A percentile compares a stretch with the other conserved stretches of the same genome.
phyloP scores from a whole-genome alignment of 2,113 vertebrate genomes.

The Cheirogaleus medius region DNA sequence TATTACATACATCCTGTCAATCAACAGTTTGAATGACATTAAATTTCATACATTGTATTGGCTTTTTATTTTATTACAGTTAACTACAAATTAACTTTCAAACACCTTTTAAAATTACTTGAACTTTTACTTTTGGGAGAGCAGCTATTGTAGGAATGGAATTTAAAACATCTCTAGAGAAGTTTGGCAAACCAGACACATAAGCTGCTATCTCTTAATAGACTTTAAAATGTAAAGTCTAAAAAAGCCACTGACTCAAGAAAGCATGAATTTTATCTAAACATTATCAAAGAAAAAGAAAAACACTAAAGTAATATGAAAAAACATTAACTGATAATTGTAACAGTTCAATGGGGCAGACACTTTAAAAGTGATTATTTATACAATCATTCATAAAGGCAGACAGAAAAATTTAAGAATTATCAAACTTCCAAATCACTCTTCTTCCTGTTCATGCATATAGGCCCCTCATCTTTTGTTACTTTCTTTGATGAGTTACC shows the following conservation, averaged over 20 bases:
- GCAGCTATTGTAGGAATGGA: neutral
- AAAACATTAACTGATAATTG: neutral
- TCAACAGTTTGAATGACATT: neutral
- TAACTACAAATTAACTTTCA: neutral
- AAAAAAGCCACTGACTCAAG: neutral
- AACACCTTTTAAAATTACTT: constrained; percentile 34
- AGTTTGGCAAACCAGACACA: neutral
- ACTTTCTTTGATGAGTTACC: constrained; percentile 14
- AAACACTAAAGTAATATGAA: neutral
- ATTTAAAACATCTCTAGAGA: neutral
- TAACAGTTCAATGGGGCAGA: neutral
- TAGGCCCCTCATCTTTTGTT: neutral
- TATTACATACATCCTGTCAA: neutral
- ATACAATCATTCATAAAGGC: neutral
- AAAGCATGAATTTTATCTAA: neutral
- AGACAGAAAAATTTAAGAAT: neutral
- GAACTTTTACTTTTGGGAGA: constrained; percentile 5
- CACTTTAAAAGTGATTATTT: constrained; percentile 4
- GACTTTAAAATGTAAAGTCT: neutral
- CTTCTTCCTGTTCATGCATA: neutral
- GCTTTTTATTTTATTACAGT: constrained; percentile 1
- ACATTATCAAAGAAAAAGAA: neutral
- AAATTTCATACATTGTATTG: neutral
- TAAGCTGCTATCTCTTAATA: neutral
- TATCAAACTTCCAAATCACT: constrained; percentile 16